Evolutionary conservation across 2,888 invertebrate genomes (phyloP), one percentile per base, ranked within the genome.

Genomic region (Alviniconcha strummeri): DNA sequence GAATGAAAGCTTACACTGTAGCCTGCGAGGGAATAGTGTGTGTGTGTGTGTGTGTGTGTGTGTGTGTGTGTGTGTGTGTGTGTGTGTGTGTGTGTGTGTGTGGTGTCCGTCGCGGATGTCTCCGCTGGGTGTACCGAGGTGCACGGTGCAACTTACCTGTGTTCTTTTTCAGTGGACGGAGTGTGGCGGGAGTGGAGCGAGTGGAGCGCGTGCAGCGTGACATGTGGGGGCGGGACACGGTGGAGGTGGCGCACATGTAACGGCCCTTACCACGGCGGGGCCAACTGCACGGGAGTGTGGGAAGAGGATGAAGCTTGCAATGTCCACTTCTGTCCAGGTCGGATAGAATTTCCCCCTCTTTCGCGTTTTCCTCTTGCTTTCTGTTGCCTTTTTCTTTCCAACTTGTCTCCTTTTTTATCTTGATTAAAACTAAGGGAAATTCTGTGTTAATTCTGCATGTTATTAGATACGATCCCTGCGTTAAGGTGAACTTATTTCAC

Each of bases 201-300:
- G 5, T 91, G 90, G 91, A 85, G 83, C 7, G 83, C 84, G 3
- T 91, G 91, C 81, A 87, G 86, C 52, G 87, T 87, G 55, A 85
- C 89, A 8, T 91, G 91, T 84, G 90, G 89, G 2, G 88, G 88
- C n/a, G 90, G 90, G 17, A 83, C 84, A 9, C 88, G 87, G 8
- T 86, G 71, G 19, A 81, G 91, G 52, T 85, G 84, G 19, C 87
- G 91, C 75, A 85, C 85, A 0, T 91, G 91, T 83, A 74, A 85
- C 60, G 85, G 87, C 15, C 90, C 91, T 13, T 83, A 83, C n/a
- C 87, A 88, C 83, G 89, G 88, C 5, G 91, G 91, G 9, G 85
- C 83, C 5, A 85, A 83, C 54, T 91, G 91, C 84, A 83, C 57
- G 6, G 90, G 91, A 9, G 85, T 84, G 54, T 80, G 69, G 80